Base-by-base conservation (phyloP, 2,113 vertebrate genomes). In the Saguinus imperator region DNA sequence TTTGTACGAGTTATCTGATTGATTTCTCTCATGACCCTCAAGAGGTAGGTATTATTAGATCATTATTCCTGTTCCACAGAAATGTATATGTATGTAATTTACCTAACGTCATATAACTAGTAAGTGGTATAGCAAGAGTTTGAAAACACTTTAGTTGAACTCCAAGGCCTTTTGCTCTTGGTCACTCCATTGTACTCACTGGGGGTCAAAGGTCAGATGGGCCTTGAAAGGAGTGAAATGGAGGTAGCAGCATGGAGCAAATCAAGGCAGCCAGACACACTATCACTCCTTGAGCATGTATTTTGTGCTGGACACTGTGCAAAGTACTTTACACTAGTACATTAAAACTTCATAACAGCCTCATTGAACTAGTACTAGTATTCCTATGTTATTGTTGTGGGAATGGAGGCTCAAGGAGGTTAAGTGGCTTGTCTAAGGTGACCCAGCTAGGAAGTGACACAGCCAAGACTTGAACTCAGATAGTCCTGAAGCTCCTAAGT, bases 21-120 rank as follows among this genome's bases (percentile, higher is more conserved):
- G 88, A 75, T 57, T 89, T 96, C 57, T 93, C 32, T 92, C 87
- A 58, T 35, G 35, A 82, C 43, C 45, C 61, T 14, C 5, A 95
- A 58, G 45, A 87, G 14, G 82, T 87, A 95, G 93, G 29, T 92
- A 82, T 84, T 96, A 83, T 92, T 96, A 84, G 73, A 79, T 95
- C 64, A 85, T 43, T 92, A 75, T 83, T 84, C 32, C 40, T 94
- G 64, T 72, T 95, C 94, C 88, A 35, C 8, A 66, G 81, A 91
- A 89, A 76, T 89, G 1, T 45, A 13, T 80, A 43, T 58, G n/a
- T 70, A 35, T 85, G 21, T 81, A 92, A 80, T 43, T 95, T 95
- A 58, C 43, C 48, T 81, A 25, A 95, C 57, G 35, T 95, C 37
- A 29, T 12, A 3, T 82, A 95, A 87, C 32, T 75, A 93, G 48